A percentile compares a stretch with the other conserved stretches of the same genome.
phyloP scores from a whole-genome alignment of 2,888 invertebrate species.

The Noctua janthe region DNA sequence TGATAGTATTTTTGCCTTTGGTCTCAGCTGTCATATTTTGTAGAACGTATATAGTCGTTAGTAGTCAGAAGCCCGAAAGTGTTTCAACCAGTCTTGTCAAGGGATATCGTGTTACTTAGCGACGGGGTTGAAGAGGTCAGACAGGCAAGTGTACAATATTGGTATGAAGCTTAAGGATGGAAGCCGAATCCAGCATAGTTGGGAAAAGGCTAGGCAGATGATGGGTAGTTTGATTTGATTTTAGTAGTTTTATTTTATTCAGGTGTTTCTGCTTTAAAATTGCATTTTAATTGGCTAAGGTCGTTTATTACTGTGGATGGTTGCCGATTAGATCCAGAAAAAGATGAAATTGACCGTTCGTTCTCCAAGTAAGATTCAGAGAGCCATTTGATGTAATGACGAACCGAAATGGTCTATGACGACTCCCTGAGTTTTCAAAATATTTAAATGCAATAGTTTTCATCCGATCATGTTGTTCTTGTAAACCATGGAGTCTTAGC shows the following conservation, averaged over 20 bases:
- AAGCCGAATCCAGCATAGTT: neutral
- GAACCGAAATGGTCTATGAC: neutral
- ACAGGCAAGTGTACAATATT: neutral
- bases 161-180: neutral
- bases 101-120: neutral
- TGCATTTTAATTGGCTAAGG: neutral
- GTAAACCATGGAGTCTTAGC: neutral
- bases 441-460: neutral
- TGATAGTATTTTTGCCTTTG: neutral
- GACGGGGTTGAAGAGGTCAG: neutral
- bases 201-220: neutral
- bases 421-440: neutral
- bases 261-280: neutral
- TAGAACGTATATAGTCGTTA: neutral
- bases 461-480: too few relatives aligned
- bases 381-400: neutral
- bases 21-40: neutral
- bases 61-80: neutral
- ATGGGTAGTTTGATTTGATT: neutral
- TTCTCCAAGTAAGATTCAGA: neutral
- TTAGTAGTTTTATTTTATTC: too few relatives aligned
- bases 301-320: neutral
- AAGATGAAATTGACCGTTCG: neutral
- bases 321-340: neutral
- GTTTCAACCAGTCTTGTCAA: neutral